Evolutionary conservation across 2,113 vertebrate genomes (phyloP), one percentile per base, ranked within the genome.

Genomic region (Pteropus alecto): DNA sequence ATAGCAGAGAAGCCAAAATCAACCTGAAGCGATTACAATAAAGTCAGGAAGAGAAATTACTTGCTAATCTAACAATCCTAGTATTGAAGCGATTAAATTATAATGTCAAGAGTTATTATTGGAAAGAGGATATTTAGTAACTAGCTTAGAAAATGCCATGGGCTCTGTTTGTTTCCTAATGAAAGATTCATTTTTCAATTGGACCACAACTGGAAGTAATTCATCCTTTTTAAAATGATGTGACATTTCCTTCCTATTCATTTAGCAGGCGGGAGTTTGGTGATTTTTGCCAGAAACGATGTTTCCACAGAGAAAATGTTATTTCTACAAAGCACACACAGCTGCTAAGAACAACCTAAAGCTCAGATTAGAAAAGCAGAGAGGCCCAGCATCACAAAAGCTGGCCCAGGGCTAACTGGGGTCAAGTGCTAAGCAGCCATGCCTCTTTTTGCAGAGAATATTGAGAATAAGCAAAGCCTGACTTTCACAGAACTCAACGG

Each of bases 191-290:
- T 56, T 92, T 74, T 93, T 81, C 22, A 86, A 24, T 8, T 33
- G 41, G 15, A 82, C 56, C 63, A 74, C 33, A 83, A 71, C 13
- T 48, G 48, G 94, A 96, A 73, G 35, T 68, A 73, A 87, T 88
- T 90, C 26, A 67, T 81, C 71, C 88, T 87, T 26, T 95, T 67
- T 56, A 38, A 87, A 90, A 56, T 26, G 46, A 33, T 77, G 30
- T 86, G 68, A 77, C 46, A 51, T 93, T 87, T 94, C 87, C 83
- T 92, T 87, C 15, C 89, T 30, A 26, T 58, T 90, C 18, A 35
- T 48, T 79, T 8, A 79, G 33, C 15, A 33, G 24, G 56, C 22
- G 4, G 43, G 43, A 60, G 19, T 82, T 90, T 33, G 74, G 35
- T 24, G 22, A 51, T 87, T 74, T 73, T 94, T 87, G 13, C 65